Evolutionary conservation across 2,113 vertebrate genomes (phyloP).

Genomic region (Rhinichthys klamathensis): DNA sequence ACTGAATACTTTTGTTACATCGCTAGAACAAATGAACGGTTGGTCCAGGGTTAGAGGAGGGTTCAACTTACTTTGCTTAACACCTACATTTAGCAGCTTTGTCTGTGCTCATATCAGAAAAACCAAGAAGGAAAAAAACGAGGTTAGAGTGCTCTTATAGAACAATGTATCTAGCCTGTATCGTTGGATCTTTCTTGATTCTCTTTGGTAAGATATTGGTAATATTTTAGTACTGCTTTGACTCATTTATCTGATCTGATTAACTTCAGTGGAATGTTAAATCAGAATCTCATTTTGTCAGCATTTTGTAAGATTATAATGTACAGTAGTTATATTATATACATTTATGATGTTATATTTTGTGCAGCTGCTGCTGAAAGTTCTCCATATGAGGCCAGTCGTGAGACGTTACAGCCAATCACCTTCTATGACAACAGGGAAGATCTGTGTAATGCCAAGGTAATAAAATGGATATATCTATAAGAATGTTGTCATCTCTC

Average conservation of each 20-base stretch:
- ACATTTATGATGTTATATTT: neutral
- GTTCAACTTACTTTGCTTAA: constrained; percentile 5
- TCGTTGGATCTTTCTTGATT: neutral
- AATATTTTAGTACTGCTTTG: neutral
- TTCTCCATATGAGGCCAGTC: neutral
- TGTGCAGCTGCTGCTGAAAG: neutral
- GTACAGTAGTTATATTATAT: neutral
- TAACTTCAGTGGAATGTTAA: neutral
- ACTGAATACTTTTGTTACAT: neutral
- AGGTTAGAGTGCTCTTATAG: neutral
- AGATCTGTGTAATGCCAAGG: neutral
- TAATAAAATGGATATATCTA: neutral
- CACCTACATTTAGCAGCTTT: neutral
- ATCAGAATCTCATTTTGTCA: neutral
- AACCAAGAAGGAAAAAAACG: neutral
- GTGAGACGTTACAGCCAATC: neutral
- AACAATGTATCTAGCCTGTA: neutral
- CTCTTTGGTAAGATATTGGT: neutral
- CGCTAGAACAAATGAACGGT: neutral
- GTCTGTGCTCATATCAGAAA: neutral
- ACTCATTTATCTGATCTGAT: neutral
- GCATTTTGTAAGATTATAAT: neutral
- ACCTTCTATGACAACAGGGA: neutral
- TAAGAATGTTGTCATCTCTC: neutral
- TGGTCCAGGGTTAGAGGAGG: neutral